These are phyloP conservation scores for Zosterops borbonicus DNA, from an alignment of 2,113 vertebrate genomes.

Conservation along the genomic window DNA sequence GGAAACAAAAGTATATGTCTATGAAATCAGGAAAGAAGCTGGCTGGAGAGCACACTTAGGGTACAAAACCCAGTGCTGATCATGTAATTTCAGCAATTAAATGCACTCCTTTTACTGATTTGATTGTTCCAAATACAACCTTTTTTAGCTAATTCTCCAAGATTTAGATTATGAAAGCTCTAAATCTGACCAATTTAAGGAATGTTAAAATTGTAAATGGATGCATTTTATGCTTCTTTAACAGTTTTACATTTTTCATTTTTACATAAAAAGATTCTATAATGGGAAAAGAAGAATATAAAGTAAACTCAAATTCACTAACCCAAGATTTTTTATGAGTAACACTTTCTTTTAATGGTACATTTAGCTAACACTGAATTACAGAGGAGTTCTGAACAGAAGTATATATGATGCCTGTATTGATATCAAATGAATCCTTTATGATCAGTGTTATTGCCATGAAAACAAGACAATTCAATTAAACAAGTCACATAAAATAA, in stretches of 20 bases:
- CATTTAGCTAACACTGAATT: conserved; percentile 42
- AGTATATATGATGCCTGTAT: neutral
- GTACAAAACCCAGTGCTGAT: neutral
- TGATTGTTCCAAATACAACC: neutral
- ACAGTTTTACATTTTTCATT: conserved; percentile 10
- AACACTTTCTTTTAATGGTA: conserved; percentile 39
- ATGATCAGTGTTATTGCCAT: neutral
- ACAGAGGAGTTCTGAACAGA: neutral
- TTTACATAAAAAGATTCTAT: conserved; percentile 25
- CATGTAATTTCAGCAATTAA: neutral
- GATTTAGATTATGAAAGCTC: neutral
- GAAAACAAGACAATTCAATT: conserved; percentile 7
- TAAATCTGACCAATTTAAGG: conserved; percentile 21
- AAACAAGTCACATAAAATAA: neutral
- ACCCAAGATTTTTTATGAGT: neutral
- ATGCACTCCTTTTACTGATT: neutral
- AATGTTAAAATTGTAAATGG: neutral
- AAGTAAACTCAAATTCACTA: conserved; percentile 8
- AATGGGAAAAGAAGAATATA: conserved; percentile 1
- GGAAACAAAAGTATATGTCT: neutral
- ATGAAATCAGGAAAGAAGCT: neutral
- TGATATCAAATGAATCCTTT: conserved; percentile 44
- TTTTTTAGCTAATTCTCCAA: neutral
- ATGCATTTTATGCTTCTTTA: conserved; percentile 21
- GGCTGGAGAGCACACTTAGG: neutral